A percentile compares a stretch with the other conserved stretches of the same genome.
Evolutionary conservation across 2,797 vertebrate species (phyloP).

Genomic region (Cheirogaleus major): DNA sequence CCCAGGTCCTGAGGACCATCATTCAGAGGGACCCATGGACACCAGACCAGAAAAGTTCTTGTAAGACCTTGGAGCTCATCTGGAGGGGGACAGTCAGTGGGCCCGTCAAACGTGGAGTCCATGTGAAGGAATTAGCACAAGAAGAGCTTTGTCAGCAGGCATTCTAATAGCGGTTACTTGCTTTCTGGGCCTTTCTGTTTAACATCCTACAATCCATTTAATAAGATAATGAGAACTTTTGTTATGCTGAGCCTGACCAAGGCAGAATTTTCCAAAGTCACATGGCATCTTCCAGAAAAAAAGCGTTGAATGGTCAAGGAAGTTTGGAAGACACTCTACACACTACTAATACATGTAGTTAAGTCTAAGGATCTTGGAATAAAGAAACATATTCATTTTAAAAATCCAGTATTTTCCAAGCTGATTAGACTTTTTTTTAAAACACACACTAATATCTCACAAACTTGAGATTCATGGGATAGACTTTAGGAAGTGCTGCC

Average conservation of each 20-base stretch:
- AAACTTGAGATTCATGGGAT: background rate
- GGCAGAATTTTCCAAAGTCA: background rate
- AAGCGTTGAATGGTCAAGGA: background rate
- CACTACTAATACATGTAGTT: background rate
- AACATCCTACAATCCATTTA: background rate
- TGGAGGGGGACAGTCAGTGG: background rate
- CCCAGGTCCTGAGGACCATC: background rate
- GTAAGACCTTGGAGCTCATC: background rate
- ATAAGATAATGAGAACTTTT: background rate
- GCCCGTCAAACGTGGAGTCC: background rate
- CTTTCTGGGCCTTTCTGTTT: background rate
- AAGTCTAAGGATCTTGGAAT: background rate
- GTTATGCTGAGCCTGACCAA: background rate
- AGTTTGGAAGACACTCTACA: background rate
- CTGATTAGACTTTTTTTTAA: background rate
- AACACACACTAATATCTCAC: background rate
- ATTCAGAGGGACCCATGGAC: background rate
- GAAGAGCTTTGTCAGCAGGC: background rate
- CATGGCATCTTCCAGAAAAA: background rate
- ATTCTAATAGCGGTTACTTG: background rate
- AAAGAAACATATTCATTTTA: background rate
- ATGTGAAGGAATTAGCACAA: background rate
- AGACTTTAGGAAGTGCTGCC: background rate
- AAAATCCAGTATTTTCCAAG: background rate
- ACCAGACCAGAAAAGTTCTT: background rate